phyloP scores from a whole-genome alignment of 2,113 vertebrate species.

The Eclectus roratus region DNA sequence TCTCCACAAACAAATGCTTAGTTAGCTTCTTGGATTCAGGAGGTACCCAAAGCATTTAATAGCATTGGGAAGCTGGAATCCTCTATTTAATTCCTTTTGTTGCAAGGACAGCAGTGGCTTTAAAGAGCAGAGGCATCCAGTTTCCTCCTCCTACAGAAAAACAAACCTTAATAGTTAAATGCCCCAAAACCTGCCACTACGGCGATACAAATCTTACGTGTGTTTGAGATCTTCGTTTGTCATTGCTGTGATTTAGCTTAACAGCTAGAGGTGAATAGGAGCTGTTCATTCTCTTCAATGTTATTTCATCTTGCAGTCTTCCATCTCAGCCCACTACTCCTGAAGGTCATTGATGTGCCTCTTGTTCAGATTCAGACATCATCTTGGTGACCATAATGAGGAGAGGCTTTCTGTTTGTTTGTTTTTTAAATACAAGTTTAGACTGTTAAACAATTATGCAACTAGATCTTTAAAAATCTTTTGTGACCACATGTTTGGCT shows the following conservation, averaged over 20 bases:
- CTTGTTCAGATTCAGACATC: not conserved
- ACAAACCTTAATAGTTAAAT: not conserved
- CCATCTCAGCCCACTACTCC: not conserved
- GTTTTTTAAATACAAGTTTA: constrained; percentile 20
- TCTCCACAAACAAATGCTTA: not conserved
- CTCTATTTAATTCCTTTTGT: not conserved
- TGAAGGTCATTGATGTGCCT: not conserved
- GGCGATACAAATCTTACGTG: not conserved
- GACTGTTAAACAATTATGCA: constrained; percentile 13
- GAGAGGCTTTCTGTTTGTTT: constrained; percentile 2
- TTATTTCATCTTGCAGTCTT: not conserved
- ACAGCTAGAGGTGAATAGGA: not conserved
- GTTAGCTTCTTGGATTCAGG: not conserved
- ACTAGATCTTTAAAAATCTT: not conserved
- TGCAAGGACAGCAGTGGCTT: not conserved
- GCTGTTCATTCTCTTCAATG: not conserved
- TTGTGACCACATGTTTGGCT: not conserved
- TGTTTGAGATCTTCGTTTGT: not conserved
- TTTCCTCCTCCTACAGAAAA: not conserved
- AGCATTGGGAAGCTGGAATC: not conserved
- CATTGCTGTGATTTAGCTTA: not conserved
- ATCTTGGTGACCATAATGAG: not conserved
- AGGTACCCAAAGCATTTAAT: not conserved
- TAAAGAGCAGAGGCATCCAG: not conserved
- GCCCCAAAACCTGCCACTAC: not conserved